A percentile compares a stretch with the other conserved stretches of the same genome.
Evolutionary conservation across 2,888 invertebrate species (phyloP).

Genomic region (Argyresthia goedartella): DNA sequence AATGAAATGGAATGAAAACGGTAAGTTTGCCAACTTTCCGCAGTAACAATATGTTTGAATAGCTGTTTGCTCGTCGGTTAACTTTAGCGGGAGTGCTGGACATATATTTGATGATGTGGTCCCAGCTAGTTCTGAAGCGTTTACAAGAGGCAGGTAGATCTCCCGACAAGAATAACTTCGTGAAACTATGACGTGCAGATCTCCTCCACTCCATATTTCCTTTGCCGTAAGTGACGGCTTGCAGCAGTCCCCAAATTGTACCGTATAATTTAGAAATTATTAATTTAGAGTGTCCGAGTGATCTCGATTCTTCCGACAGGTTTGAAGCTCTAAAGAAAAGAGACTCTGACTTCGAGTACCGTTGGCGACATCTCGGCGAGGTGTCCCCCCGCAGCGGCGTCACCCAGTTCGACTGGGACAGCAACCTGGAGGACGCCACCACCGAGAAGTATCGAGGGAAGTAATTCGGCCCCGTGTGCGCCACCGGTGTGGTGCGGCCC

Average conservation of each 20-base stretch:
- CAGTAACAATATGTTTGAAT: background rate
- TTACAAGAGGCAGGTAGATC: too few relatives aligned
- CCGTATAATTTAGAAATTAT: too few relatives aligned
- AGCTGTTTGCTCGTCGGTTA: too few relatives aligned
- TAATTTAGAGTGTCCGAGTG: too few relatives aligned
- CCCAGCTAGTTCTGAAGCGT: too few relatives aligned
- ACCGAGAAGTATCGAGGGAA: constrained; percentile 60
- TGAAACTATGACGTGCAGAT: too few relatives aligned
- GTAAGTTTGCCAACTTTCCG: background rate
- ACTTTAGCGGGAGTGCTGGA: too few relatives aligned
- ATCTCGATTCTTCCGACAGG: constrained; percentile 49
- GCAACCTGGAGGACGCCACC: constrained; percentile 80
- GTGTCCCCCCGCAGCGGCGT: constrained; percentile 80
- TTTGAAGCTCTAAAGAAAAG: constrained; percentile 85
- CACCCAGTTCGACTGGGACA: constrained; percentile 92
- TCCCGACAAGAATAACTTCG: too few relatives aligned
- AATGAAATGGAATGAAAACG: background rate
- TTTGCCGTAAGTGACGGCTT: too few relatives aligned
- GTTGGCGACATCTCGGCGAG: constrained; percentile 88
- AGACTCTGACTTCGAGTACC: constrained; percentile 84
- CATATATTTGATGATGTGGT: too few relatives aligned
- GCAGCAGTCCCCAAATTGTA: too few relatives aligned
- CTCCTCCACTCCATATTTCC: too few relatives aligned
- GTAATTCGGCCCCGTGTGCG: constrained; percentile 19
- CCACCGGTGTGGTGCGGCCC: background rate